Base-by-base conservation (phyloP, 2,113 vertebrate species). In the Felis chaus region DNA sequence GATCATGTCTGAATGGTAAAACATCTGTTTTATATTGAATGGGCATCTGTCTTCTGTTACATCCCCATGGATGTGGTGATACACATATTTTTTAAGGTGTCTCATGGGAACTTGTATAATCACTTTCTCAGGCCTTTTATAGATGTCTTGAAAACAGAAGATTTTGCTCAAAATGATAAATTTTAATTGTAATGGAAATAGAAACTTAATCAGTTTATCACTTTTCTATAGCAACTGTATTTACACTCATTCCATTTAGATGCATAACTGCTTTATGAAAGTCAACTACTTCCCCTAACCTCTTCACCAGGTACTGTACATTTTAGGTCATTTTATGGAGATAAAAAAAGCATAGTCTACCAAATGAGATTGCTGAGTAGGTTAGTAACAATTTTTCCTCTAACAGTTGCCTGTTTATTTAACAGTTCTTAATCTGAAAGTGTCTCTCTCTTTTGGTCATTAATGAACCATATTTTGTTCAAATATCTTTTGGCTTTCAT, bases 241-340 rank as follows among this genome's bases (percentile, higher is more conserved):
- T 97, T 97, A 91, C 63, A 91, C 89, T 21, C 86, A 95, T 95
- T 96, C 41, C 78, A 79, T 96, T 98, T 95, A 94, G n/a, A 95
- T 89, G 91, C 89, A 86, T 61, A 97, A 83, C 45, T 95, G 39
- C 65, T 79, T 96, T 83, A 86, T 80, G 31, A 82, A 97, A 94
- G 71, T 93, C 25, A 93, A 97, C 65, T 95, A 95, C 93, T 97
- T 95, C n/a, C 73, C 68, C 25, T 92, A 53, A 94, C 66, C 61
- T 84, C 18, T 73, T 96, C 9, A 82, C 66, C 27, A 21, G 68
- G 12, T 33, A 13, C 5, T 94, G 3, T 61, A 73, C 15, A 9
- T 93, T 89, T 53, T 29, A n/a, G 86, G 53, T 66, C 78, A 91
- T 68, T 82, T 48, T 91, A 48, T 14, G 50, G 31, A 82, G 27